Percentiles rank a stretch among this genome's conserved stretches.
Evolutionary conservation across 1,140 invertebrate species (phyloP).

Genomic region (Plectrocnemia conspersa): DNA sequence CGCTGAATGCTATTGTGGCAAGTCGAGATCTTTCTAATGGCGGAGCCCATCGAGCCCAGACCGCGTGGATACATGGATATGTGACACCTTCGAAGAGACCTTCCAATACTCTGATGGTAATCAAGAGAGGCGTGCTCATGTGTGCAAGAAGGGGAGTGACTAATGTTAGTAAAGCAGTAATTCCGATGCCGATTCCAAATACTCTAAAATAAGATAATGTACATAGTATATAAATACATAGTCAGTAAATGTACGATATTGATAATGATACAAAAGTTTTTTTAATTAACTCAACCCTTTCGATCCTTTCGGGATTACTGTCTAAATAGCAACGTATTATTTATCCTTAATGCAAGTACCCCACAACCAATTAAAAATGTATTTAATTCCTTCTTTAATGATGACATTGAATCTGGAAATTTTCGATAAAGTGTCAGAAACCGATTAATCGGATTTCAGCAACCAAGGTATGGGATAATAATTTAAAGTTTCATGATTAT

Average conservation of each 20-base stretch:
- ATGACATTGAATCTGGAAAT: no score
- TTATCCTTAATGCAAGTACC: no score
- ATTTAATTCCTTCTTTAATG: no score
- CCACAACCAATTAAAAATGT: no score
- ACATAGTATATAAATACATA: not conserved
- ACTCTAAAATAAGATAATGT: constrained; percentile 42
- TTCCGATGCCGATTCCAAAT: constrained; percentile 74
- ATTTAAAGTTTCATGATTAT: no score
- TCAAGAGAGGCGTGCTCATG: constrained; percentile 63
- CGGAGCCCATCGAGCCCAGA: constrained; percentile 88
- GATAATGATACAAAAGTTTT: not conserved
- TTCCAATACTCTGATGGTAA: constrained; percentile 75
- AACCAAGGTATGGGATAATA: no score
- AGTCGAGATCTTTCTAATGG: constrained; percentile 73
- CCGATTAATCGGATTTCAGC: no score
- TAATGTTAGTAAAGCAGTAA: constrained; percentile 76
- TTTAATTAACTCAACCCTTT: not conserved
- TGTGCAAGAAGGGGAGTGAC: constrained; percentile 74
- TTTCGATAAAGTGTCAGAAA: no score
- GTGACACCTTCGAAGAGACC: constrained; percentile 87
- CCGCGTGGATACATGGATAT: constrained; percentile 83
- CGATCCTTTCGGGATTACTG: no score
- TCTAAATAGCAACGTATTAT: no score
- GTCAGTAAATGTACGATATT: no score
- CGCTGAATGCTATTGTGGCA: constrained; percentile 74